These are phyloP conservation scores for Pecten maximus DNA, from an alignment of 2,888 invertebrate genomes.

Conservation along the genomic window DNA sequence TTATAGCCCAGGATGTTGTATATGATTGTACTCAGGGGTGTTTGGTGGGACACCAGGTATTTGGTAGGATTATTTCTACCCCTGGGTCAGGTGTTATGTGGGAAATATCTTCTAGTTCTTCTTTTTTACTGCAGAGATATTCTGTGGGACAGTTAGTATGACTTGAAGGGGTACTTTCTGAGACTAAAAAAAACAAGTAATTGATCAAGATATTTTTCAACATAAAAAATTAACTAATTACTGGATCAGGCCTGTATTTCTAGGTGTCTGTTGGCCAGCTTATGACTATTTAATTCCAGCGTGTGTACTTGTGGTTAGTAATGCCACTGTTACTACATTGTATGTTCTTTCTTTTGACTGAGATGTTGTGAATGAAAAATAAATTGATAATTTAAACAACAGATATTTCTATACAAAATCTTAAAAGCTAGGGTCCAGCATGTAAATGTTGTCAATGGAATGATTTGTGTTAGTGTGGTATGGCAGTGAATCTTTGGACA, in stretches of 20 bases:
- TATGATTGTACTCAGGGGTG: background rate
- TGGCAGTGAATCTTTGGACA: background rate
- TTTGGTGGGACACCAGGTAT: background rate
- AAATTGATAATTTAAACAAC: too few species aligned
- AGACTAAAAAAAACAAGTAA: too few species aligned
- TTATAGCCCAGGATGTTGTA: background rate
- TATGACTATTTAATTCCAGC: too few species aligned
- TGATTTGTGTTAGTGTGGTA: background rate
- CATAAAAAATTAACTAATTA: constrained; percentile 30
- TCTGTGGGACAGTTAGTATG: background rate
- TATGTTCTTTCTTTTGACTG: background rate
- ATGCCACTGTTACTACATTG: too few species aligned
- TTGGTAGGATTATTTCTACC: background rate
- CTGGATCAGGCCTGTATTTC: background rate
- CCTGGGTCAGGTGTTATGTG: background rate
- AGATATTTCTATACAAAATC: background rate
- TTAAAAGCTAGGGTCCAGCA: background rate
- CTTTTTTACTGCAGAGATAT: background rate
- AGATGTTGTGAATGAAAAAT: background rate
- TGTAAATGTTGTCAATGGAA: background rate
- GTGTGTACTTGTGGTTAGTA: too few species aligned
- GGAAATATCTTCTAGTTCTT: too few species aligned
- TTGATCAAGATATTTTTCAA: too few species aligned
- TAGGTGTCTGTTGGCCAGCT: too few species aligned
- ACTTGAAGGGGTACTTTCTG: too few species aligned